Percentiles rank a stretch among this genome's conserved stretches.
phyloP scores from a whole-genome alignment of 2,888 invertebrate species.

The Cryptocheilus praepositus region DNA sequence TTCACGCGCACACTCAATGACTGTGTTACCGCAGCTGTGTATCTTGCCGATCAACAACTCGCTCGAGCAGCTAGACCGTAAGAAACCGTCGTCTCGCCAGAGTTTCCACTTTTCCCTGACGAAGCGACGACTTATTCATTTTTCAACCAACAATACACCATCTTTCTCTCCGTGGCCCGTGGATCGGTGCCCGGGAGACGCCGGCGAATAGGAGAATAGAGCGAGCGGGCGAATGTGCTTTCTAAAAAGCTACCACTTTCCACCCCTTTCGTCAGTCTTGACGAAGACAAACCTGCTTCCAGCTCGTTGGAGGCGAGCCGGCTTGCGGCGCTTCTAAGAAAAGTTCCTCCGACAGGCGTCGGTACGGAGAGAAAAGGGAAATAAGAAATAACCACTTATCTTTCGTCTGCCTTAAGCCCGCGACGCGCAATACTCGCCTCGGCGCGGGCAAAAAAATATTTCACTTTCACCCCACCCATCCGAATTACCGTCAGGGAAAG shows the following conservation, averaged over 20 bases:
- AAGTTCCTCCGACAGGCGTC: background rate
- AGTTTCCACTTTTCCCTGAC: too few species aligned
- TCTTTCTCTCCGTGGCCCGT: constrained; percentile 41
- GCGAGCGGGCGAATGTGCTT: constrained; percentile 27
- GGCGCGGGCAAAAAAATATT: background rate
- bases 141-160: constrained; percentile 52
- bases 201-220: constrained; percentile 33
- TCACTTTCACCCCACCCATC: background rate
- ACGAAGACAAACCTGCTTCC: constrained; percentile 55
- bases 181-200: constrained; percentile 43
- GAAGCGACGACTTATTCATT: constrained; percentile 47
- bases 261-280: constrained; percentile 48
- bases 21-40: too few species aligned
- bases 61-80: too few species aligned
- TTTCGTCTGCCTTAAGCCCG: background rate
- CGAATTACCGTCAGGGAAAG: background rate
- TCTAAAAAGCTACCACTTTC: constrained; percentile 52
- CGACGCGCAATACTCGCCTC: constrained; percentile 7
- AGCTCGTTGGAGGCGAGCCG: background rate
- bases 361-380: background rate
- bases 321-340: background rate
- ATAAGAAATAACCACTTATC: constrained; percentile 24
- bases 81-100: too few species aligned
- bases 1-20: too few species aligned
- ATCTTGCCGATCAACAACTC: too few species aligned